Evolutionary conservation across 2,113 vertebrate genomes (phyloP).

Genomic region (Vireo altiloquus): DNA sequence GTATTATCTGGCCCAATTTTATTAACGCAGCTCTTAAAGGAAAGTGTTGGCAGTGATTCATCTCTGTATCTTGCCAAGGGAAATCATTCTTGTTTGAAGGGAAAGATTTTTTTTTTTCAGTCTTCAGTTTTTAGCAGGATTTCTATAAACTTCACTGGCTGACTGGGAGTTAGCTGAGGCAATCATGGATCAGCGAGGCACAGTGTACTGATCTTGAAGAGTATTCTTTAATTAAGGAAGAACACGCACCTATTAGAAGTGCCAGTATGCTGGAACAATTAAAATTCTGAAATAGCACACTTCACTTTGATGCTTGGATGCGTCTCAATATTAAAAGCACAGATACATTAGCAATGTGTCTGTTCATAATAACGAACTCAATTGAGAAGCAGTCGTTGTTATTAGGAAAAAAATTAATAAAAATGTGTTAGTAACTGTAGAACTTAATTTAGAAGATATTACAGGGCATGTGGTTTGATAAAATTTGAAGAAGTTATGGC

Average conservation of each 20-base stretch:
- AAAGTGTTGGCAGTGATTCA: constrained; percentile 35
- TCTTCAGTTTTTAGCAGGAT: background rate
- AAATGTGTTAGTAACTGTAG: background rate
- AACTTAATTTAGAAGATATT: background rate
- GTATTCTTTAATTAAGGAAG: constrained; percentile 49
- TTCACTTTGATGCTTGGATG: constrained; percentile 37
- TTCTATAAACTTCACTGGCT: constrained; percentile 7
- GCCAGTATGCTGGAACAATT: constrained; percentile 43
- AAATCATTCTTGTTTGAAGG: constrained; percentile 46
- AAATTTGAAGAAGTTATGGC: background rate
- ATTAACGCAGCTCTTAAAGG: constrained; percentile 39
- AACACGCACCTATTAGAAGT: constrained; percentile 13
- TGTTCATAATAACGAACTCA: background rate
- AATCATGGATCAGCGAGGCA: background rate
- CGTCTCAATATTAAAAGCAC: constrained; percentile 22
- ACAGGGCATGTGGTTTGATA: background rate
- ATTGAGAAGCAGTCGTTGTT: background rate
- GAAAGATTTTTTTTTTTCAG: background rate
- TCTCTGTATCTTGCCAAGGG: constrained; percentile 32
- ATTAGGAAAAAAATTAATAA: background rate
- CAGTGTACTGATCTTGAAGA: constrained; percentile 21
- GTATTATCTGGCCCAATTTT: constrained; percentile 35
- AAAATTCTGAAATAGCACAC: constrained; percentile 42
- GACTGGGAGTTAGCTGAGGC: constrained; percentile 11
- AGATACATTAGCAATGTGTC: background rate